Evolutionary conservation across 2,113 vertebrate species (phyloP), one percentile per base, ranked within the genome.

Genomic region (Chaetodon trifascialis): DNA sequence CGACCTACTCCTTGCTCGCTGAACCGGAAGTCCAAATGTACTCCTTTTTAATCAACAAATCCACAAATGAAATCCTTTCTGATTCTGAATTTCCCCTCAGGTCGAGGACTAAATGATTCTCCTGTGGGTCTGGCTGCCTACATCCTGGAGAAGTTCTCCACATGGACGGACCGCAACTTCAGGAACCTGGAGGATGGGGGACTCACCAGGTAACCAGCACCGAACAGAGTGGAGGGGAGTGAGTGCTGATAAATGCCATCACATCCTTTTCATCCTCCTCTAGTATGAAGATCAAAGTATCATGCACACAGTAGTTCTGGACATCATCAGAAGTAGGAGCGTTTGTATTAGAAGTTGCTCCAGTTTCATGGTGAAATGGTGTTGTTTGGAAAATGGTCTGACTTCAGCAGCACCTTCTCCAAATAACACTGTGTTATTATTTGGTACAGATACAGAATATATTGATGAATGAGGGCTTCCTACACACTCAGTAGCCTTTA

Each of bases 121-220:
- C 97, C 97, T 0, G 95, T 96, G 52, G 97, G 96, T 46, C 93
- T 98, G 80, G 97, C 96, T 86, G 95, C 96, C 1, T 97, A 97
- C 76, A 96, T 98, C 25, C 89, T 97, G 91, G 97, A 98, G 93
- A 97, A 98, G 91, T 97, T 97, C 88, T 97, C 97, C 46, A 97
- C 96, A 0, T 98, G 97, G 97, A 97, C 97, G 0, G 88, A 92
- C 66, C 84, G 38, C 4, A 93, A 95, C 51, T 97, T 96, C 80
- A 91, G 90, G 75, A 60, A 94, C 21, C 92, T 94, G 86, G 95
- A 96, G 19, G 94, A 97, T 14, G 97, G 97, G 79, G 95, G 95
- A 36, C 88, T 96, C 49, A 94, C 94, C 73, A 94, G 93, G 95
- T 95, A 66, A 40, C 19, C 2, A 52, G 8, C 55, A 34, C 38